phyloP scores from a whole-genome alignment of 92 coral and sea anemone species.

The Blastomussa wellsi region DNA sequence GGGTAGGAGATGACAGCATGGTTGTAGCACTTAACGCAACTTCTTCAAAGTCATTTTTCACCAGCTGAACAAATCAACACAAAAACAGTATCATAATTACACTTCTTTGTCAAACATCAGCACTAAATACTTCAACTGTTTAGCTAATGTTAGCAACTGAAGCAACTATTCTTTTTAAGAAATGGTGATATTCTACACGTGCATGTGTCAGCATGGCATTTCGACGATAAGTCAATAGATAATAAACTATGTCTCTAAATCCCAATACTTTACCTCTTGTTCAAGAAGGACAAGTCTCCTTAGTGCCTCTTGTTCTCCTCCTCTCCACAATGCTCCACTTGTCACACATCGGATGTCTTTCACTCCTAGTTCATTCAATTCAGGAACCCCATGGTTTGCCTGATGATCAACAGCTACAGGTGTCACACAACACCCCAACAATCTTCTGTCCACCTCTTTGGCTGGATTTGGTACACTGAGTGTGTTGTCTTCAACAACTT shows the following conservation, averaged over 20 bases:
- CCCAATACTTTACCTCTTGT: conserved; percentile 32
- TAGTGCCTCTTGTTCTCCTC: conserved; percentile 72
- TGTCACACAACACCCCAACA: conserved; percentile 47
- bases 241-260: background rate
- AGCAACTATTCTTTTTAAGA: too few relatives aligned
- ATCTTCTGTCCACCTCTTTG: conserved; percentile 37
- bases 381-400: conserved; percentile 51
- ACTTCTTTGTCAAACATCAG: background rate
- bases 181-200: too few relatives aligned
- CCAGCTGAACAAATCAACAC: conserved; percentile 15
- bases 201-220: background rate
- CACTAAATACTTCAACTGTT: background rate
- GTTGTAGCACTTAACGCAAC: conserved; percentile 27
- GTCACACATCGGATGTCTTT: conserved; percentile 39
- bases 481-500: conserved; percentile 50
- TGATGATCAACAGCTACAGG: conserved; percentile 24
- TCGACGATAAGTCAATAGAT: too few relatives aligned
- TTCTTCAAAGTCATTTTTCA: conserved; percentile 42
- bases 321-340: conserved; percentile 61
- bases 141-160: too few relatives aligned
- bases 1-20: conserved; percentile 54
- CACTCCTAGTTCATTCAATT: conserved; percentile 62
- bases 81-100: background rate
- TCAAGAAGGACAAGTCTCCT: conserved; percentile 42
- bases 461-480: conserved; percentile 39